These are phyloP conservation scores for Pan paniscus DNA, from an alignment of 2,113 vertebrate genomes.

Conservation along the genomic window DNA sequence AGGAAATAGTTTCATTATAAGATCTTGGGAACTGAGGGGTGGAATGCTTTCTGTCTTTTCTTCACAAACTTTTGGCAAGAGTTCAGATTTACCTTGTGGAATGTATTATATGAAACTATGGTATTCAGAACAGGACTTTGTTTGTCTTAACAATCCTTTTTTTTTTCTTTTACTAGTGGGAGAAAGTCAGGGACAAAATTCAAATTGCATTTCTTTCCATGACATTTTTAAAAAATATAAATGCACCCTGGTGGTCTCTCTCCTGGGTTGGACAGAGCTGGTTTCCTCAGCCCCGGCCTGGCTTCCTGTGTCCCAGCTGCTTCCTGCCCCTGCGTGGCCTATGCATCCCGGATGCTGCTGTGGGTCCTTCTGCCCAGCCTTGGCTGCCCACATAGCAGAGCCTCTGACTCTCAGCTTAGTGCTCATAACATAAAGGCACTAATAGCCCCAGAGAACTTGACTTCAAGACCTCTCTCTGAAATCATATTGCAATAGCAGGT, in stretches of 20 bases:
- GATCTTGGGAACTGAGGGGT: neutral
- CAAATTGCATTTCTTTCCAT: neutral
- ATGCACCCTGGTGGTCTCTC: neutral
- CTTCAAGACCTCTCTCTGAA: neutral
- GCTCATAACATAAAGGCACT: neutral
- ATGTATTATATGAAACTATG: neutral
- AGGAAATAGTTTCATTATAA: neutral
- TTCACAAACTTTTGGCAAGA: neutral
- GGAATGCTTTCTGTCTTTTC: neutral
- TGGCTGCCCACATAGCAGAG: neutral
- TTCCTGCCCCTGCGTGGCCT: neutral
- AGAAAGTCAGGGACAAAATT: neutral
- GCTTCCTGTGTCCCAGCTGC: slow-evolving; percentile 3
- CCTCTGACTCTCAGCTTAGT: neutral
- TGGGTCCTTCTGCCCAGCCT: neutral
- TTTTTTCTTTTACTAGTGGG: neutral
- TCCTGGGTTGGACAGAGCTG: neutral
- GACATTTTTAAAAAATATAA: neutral
- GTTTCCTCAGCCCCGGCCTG: neutral
- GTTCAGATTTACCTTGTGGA: neutral
- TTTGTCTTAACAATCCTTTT: slow-evolving; percentile 9
- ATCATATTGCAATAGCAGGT: fast-evolving
- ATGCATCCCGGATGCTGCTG: neutral
- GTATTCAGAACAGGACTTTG: neutral
- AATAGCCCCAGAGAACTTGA: neutral